Evolutionary conservation across 1,140 invertebrate genomes (phyloP).

Genomic region (Lepidostoma basale): DNA sequence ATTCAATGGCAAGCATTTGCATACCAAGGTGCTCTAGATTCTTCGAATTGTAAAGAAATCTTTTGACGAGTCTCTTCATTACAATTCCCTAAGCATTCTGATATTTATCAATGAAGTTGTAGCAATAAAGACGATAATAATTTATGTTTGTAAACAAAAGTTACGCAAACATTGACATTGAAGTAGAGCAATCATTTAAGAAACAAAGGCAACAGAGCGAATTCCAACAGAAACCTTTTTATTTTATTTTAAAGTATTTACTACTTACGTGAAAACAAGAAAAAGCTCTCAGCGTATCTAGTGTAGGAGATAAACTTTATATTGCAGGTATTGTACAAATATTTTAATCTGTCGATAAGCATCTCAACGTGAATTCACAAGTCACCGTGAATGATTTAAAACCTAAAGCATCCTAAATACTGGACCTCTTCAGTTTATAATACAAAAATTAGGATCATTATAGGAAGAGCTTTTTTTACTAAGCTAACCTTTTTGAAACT

Average conservation of each 20-base stretch:
- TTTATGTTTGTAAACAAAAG: not conserved
- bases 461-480: not conserved
- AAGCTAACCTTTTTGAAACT: not conserved
- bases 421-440: not conserved
- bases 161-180: slow-evolving; percentile 4
- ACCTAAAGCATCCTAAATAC: not conserved
- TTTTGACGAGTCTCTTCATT: not conserved
- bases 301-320: not conserved
- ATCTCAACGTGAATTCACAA: not conserved
- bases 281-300: not conserved
- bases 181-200: not conserved
- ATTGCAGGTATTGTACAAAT: not conserved
- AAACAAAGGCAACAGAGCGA: not conserved
- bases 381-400: slow-evolving; percentile 6
- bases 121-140: not conserved
- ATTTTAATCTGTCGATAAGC: not conserved
- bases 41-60: not conserved
- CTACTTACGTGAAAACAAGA: slow-evolving; percentile 9
- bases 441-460: not conserved
- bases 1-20: too few relatives aligned
- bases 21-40: not conserved
- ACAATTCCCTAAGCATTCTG: not conserved
- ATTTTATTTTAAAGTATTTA: too few relatives aligned
- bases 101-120: slow-evolving; percentile 3
- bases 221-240: slow-evolving; percentile 5